A percentile compares a stretch with the other conserved stretches of the same genome.
phyloP scores from a whole-genome alignment of 2,888 invertebrate genomes.

The Nineta flava region DNA sequence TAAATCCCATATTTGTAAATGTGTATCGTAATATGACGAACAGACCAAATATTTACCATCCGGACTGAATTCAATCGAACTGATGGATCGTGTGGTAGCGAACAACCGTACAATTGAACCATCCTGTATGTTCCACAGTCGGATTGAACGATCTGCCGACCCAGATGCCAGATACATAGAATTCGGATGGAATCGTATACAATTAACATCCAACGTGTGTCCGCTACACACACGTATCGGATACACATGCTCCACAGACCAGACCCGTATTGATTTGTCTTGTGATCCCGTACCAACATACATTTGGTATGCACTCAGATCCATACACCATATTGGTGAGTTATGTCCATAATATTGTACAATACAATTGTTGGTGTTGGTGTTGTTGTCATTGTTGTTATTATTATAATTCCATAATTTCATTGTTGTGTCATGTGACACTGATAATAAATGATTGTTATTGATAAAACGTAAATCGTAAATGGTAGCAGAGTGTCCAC shows the following conservation, averaged over 20 bases:
- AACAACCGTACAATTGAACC: constrained; percentile 69
- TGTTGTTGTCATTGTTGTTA: too few relatives aligned
- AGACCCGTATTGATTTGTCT: constrained; percentile 65
- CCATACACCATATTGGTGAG: constrained; percentile 81
- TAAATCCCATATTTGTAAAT: too few relatives aligned
- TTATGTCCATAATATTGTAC: too few relatives aligned
- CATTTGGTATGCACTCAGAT: constrained; percentile 47
- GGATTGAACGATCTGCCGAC: constrained; percentile 74
- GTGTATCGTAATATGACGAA: too few relatives aligned
- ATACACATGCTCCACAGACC: constrained; percentile 66
- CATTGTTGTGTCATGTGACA: constrained; percentile 30
- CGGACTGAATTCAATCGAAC: constrained; percentile 68
- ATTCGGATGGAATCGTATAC: constrained; percentile 85
- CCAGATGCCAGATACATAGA: constrained; percentile 80
- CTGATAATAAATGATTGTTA: too few relatives aligned
- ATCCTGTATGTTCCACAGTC: constrained; percentile 75
- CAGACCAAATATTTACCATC: constrained; percentile 69
- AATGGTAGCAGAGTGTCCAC: too few relatives aligned
- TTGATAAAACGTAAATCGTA: too few relatives aligned
- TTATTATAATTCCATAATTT: too few relatives aligned
- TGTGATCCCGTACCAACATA: constrained; percentile 67
- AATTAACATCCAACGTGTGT: constrained; percentile 75
- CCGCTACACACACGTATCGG: constrained; percentile 76
- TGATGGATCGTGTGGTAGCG: constrained; percentile 60
- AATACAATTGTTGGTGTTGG: too few relatives aligned